Percentiles rank a stretch among this genome's conserved stretches.
These are phyloP conservation scores for Puffinus mauretanicus DNA, from an alignment of 2,113 vertebrate genomes.

Conservation along the genomic window DNA sequence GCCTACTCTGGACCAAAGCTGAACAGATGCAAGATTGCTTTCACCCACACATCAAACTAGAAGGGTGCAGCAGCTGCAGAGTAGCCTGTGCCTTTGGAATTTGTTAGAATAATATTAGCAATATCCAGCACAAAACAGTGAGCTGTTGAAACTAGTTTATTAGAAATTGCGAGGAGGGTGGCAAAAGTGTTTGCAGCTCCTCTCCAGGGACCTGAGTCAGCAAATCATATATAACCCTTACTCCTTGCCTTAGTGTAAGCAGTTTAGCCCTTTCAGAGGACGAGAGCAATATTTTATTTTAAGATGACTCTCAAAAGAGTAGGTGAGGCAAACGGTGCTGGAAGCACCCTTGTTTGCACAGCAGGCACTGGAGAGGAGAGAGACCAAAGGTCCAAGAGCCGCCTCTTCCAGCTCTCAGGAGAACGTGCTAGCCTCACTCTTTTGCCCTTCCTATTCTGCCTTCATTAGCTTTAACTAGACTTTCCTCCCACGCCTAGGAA, in stretches of 20 bases:
- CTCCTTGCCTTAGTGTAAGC: background rate
- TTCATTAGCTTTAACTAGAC: background rate
- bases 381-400: background rate
- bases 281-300: background rate
- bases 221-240: background rate
- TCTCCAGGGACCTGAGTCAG: background rate
- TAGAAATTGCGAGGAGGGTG: background rate
- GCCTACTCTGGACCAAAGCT: background rate
- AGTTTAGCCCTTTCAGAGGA: background rate
- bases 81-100: background rate
- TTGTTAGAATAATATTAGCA: background rate
- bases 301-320: background rate
- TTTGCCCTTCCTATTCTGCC: background rate
- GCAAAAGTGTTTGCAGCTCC: background rate
- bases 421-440: background rate
- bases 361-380: background rate
- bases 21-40: background rate
- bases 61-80: background rate
- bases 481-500: background rate
- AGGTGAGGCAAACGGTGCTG: background rate
- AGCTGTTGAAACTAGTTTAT: background rate
- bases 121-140: background rate
- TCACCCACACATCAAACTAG: background rate
- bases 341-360: background rate
- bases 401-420: background rate